Conservation (phyloP, 37 sponge, comb jelly and placozoan species). For the Axinella damicornis region DNA sequence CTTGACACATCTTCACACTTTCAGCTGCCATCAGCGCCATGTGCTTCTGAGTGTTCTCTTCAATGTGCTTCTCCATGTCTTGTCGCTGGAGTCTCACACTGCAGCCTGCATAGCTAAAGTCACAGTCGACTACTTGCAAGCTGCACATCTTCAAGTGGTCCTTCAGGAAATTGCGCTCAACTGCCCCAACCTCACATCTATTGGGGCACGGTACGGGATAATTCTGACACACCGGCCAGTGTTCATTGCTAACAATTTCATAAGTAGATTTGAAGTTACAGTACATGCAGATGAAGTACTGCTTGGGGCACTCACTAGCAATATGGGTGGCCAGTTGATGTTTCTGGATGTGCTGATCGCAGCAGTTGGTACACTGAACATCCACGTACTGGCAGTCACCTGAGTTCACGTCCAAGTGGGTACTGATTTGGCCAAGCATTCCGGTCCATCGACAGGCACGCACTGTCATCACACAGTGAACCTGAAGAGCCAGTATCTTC, state of each 20-base stretch:
- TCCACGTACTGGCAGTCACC: conserved; percentile 36
- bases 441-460: conserved; percentile 56
- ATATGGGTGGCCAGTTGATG: conserved; percentile 8
- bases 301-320: conserved; percentile 20
- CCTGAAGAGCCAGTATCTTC: conserved; percentile 1
- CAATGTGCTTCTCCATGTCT: conserved; percentile 19
- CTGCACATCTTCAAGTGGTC: conserved; percentile 32
- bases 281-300: conserved; percentile 22
- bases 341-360: conserved; percentile 6
- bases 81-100: conserved; percentile 12
- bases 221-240: conserved; percentile 21
- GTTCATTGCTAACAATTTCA: conserved; percentile 8
- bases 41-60: background rate
- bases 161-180: background rate
- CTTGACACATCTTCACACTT: background rate
- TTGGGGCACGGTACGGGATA: conserved; percentile 43
- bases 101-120: conserved; percentile 25
- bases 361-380: conserved; percentile 25
- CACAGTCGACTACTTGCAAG: conserved; percentile 30
- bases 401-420: conserved; percentile 12
- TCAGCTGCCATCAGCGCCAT: conserved; percentile 16
- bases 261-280: conserved; percentile 29
- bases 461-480: conserved; percentile 25
- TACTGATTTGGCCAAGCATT: background rate
- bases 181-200: conserved; percentile 9